Evolutionary conservation across 2,888 invertebrate genomes (phyloP).

Genomic region (Latrodectus hesperus): DNA sequence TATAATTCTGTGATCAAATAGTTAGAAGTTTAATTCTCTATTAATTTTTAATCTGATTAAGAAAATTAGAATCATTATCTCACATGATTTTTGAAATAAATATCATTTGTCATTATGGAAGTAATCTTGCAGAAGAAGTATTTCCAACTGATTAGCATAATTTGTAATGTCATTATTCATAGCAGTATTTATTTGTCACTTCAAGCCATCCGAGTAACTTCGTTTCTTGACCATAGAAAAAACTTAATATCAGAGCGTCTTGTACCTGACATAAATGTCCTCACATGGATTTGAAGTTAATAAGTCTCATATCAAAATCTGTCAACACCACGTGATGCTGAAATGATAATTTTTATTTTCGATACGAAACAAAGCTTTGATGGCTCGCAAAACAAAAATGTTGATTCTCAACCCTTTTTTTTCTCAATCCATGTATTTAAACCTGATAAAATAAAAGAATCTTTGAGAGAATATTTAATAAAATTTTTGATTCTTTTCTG

Average conservation of each 20-base stretch:
- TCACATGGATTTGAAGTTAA: constrained; percentile 32
- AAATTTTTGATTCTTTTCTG: too few species aligned
- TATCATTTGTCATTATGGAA: too few species aligned
- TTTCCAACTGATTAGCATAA: too few species aligned
- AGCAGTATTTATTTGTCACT: too few species aligned
- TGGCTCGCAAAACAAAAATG: constrained; percentile 21
- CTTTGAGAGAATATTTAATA: not conserved
- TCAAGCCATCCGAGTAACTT: too few species aligned
- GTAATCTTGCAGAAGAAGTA: too few species aligned
- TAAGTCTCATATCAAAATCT: constrained; percentile 38
- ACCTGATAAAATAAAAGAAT: not conserved
- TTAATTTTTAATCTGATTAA: too few species aligned
- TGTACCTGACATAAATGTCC: constrained; percentile 38
- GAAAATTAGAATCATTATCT: too few species aligned
- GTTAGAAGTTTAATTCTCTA: too few species aligned
- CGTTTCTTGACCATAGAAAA: not conserved
- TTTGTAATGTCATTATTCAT: too few species aligned
- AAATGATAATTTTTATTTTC: constrained; percentile 52
- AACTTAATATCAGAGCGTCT: not conserved
- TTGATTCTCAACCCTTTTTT: not conserved
- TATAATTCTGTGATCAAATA: too few species aligned
- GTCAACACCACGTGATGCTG: constrained; percentile 40
- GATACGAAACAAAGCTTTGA: constrained; percentile 35
- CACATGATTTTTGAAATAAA: too few species aligned
- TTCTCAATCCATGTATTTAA: not conserved